phyloP scores from a whole-genome alignment of 2,113 vertebrate species.

The Tauraco erythrolophus region DNA sequence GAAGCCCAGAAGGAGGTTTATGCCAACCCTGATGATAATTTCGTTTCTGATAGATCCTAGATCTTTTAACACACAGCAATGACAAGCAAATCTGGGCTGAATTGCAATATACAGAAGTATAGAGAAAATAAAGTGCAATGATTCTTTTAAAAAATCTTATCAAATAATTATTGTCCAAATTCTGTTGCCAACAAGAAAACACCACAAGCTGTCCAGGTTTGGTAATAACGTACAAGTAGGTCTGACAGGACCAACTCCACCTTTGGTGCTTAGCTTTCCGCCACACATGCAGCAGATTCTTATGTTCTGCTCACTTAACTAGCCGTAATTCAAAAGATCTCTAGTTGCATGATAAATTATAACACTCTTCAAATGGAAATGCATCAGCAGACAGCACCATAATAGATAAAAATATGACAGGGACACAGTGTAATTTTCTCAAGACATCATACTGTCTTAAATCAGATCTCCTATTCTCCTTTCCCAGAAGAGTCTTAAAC shows the following conservation, averaged over 20 bases:
- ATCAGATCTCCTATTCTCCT: conserved; percentile 33
- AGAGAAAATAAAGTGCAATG: not conserved
- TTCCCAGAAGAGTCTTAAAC: conserved; percentile 59
- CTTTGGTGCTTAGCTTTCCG: not conserved
- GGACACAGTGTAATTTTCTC: conserved; percentile 47
- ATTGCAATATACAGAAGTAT: not conserved
- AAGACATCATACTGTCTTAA: conserved; percentile 31
- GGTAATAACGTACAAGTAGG: not conserved
- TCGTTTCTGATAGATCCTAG: not conserved
- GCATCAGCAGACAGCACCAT: conserved; percentile 4
- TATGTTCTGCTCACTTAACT: not conserved
- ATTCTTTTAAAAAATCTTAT: not conserved
- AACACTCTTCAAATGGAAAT: conserved; percentile 27
- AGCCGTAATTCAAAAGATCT: not conserved
- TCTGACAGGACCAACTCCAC: not conserved
- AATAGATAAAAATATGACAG: conserved; percentile 41
- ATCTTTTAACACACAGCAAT: not conserved
- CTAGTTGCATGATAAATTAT: conserved; percentile 11
- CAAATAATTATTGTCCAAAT: not conserved
- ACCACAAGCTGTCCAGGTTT: not conserved
- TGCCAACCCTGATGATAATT: not conserved
- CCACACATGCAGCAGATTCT: not conserved
- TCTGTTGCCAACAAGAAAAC: not conserved
- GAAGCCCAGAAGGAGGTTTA: not conserved
- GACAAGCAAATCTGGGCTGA: not conserved